These are phyloP conservation scores for Xestia sexstrigata DNA, from an alignment of 2,888 invertebrate genomes.

Conservation along the genomic window DNA sequence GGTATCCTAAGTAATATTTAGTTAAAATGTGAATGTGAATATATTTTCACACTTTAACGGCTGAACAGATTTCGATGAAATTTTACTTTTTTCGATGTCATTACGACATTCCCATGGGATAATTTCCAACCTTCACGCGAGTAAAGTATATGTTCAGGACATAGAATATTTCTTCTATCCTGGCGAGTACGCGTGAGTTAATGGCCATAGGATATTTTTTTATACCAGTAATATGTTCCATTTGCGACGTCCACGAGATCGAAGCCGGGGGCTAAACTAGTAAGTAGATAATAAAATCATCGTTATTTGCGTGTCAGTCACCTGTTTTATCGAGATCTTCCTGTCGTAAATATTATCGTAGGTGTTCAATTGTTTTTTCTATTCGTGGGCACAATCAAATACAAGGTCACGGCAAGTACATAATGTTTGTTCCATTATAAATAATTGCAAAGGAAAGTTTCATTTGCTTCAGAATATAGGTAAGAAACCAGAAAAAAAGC, in stretches of 20 bases:
- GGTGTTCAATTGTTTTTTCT: slow-evolving; percentile 21
- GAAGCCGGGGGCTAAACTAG: neutral
- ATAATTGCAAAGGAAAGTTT: neutral
- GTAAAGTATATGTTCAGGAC: neutral
- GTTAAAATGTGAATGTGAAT: neutral
- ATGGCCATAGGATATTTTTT: neutral
- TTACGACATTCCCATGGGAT: neutral
- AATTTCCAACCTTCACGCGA: neutral
- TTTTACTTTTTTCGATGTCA: neutral
- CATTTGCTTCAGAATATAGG: too few species aligned
- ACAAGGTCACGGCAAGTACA: slow-evolving; percentile 21
- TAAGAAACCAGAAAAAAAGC: neutral
- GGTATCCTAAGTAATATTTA: slow-evolving; percentile 5
- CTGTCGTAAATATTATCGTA: slow-evolving; percentile 19
- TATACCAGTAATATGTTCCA: neutral
- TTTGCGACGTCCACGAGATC: neutral
- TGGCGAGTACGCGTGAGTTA: neutral
- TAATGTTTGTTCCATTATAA: neutral
- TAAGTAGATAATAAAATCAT: neutral
- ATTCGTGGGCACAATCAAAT: neutral
- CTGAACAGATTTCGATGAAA: neutral
- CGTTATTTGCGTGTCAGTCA: slow-evolving; percentile 22
- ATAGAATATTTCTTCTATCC: neutral
- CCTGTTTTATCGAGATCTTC: slow-evolving; percentile 31
- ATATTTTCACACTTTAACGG: neutral